A percentile compares a stretch with the other conserved stretches of the same genome.
Evolutionary conservation across 2,797 vertebrate genomes (phyloP).

Genomic region (Sciurus carolinensis): DNA sequence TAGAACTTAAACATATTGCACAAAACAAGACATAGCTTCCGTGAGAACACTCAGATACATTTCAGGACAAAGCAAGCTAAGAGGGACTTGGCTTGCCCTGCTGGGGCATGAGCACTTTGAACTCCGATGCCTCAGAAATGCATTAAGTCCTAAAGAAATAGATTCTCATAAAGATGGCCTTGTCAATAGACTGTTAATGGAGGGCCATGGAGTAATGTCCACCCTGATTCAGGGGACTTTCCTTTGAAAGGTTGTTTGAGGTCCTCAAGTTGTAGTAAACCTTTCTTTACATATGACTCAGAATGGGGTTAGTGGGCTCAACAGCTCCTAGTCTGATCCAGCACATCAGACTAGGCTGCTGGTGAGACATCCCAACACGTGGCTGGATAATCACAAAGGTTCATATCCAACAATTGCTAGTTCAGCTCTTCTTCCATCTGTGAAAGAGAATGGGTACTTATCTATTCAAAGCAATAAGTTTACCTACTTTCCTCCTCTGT

Average conservation of each 20-base stretch:
- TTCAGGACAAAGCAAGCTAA: not conserved
- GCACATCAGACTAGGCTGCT: not conserved
- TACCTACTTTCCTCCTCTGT: not conserved
- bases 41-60: not conserved
- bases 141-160: not conserved
- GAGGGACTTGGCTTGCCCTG: not conserved
- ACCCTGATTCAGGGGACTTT: not conserved
- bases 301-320: not conserved
- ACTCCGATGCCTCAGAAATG: not conserved
- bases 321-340: not conserved
- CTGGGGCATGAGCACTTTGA: not conserved
- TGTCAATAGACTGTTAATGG: not conserved
- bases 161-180: not conserved
- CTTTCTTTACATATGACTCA: not conserved
- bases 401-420: not conserved
- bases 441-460: not conserved
- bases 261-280: not conserved
- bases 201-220: not conserved
- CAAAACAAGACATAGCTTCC: not conserved
- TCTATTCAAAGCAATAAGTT: slow-evolving; percentile 7
- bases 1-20: not conserved
- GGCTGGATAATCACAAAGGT: not conserved
- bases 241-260: slow-evolving; percentile 6
- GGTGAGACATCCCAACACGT: not conserved
- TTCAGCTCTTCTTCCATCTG: slow-evolving; percentile 5